A percentile compares a stretch with the other conserved stretches of the same genome.
Evolutionary conservation across 2,888 invertebrate genomes (phyloP).

Genomic region (Sarcophaga caerulescens): DNA sequence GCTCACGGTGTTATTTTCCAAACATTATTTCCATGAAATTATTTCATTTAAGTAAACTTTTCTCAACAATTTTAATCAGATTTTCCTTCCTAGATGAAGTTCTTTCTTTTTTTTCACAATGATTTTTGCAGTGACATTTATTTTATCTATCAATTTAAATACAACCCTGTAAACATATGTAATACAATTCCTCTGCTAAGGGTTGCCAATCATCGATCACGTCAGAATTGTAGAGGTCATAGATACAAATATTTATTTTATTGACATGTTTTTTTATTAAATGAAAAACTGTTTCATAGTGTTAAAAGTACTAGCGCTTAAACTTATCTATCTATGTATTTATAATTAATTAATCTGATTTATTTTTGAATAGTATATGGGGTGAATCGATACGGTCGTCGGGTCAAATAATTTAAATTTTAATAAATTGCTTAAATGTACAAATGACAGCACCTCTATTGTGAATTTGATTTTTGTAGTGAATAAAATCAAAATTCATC

Average conservation of each 20-base stretch:
- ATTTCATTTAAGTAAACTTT: constrained; percentile 28
- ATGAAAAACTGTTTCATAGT: no score
- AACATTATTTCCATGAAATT: constrained; percentile 40
- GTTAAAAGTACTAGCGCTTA: no score
- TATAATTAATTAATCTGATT: no score
- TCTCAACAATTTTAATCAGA: constrained; percentile 33
- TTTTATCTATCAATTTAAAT: constrained; percentile 57
- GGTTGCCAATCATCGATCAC: constrained; percentile 3
- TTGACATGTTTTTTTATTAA: no score
- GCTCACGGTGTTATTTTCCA: background rate
- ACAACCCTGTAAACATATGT: constrained; percentile 60
- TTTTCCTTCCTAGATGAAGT: constrained; percentile 47
- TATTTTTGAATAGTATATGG: no score
- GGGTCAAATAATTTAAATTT: no score
- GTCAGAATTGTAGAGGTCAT: background rate
- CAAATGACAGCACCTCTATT: no score
- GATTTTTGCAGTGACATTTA: constrained; percentile 59
- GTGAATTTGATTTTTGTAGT: no score
- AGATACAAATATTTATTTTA: background rate
- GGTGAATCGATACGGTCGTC: no score
- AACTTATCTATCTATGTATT: no score
- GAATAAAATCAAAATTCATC: no score
- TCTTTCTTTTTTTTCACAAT: constrained; percentile 55
- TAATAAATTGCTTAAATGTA: no score
- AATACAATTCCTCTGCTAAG: background rate